These are phyloP conservation scores for Anseranas semipalmata DNA, from an alignment of 2,113 vertebrate species.

Conservation along the genomic window DNA sequence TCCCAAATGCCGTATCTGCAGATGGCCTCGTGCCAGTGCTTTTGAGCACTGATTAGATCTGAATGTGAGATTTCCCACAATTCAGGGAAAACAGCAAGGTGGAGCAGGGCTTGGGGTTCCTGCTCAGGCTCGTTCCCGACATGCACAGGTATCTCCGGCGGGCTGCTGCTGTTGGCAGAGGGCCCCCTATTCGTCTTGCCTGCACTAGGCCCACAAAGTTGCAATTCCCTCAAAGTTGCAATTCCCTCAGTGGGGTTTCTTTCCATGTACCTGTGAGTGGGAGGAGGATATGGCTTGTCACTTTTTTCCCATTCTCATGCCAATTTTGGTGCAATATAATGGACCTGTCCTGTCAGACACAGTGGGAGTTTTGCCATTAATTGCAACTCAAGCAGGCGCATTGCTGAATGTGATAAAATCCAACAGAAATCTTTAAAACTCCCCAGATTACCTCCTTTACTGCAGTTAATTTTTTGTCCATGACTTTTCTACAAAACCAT, in stretches of 20 bases:
- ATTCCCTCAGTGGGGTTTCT: background rate
- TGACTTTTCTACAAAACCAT: slow-evolving; percentile 11
- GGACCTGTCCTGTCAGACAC: background rate
- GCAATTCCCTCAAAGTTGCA: background rate
- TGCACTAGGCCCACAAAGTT: background rate
- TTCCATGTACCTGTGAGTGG: background rate
- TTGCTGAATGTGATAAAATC: background rate
- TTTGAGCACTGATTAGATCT: background rate
- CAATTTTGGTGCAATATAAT: background rate
- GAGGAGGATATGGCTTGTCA: background rate
- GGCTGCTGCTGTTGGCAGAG: background rate
- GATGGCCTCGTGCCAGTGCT: background rate
- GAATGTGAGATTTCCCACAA: background rate
- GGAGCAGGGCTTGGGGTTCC: background rate
- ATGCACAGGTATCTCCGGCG: background rate
- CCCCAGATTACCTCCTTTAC: slow-evolving; percentile 14
- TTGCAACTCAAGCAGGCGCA: background rate
- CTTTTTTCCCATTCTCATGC: background rate
- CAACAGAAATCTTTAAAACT: slow-evolving; percentile 47
- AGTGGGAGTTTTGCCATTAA: background rate
- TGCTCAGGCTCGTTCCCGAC: background rate
- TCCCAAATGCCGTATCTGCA: background rate
- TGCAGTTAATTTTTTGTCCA: slow-evolving; percentile 36
- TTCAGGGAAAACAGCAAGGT: background rate
- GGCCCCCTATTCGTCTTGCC: background rate